These are phyloP conservation scores for Oscheius onirici DNA, from an alignment of 2,888 invertebrate species.

Conservation along the genomic window DNA sequence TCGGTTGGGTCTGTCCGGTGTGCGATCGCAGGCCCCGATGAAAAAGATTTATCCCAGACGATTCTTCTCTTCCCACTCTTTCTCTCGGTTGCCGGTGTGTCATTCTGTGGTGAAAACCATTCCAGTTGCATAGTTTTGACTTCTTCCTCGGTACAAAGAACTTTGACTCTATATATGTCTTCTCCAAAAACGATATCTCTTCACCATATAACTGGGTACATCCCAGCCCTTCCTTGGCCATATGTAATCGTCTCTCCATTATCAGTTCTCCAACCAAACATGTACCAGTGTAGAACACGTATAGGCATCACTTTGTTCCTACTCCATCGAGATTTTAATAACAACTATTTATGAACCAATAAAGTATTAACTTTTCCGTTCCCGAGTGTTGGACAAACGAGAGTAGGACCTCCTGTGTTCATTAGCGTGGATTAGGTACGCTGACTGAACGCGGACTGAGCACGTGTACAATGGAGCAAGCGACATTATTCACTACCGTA, in stretches of 20 bases:
- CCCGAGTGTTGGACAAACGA: background rate
- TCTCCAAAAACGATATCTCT: background rate
- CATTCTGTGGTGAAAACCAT: constrained; percentile 27
- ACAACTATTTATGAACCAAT: background rate
- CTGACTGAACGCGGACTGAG: constrained; percentile 27
- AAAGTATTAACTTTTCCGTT: too few species aligned
- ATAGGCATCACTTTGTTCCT: background rate
- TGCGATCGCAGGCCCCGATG: constrained; percentile 17
- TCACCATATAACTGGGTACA: background rate
- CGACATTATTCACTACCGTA: constrained; percentile 32
- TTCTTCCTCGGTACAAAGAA: constrained; percentile 12
- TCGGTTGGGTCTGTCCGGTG: constrained; percentile 23
- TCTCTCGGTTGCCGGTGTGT: constrained; percentile 6
- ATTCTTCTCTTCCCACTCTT: background rate
- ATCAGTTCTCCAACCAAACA: constrained; percentile 12
- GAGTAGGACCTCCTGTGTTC: constrained; percentile 24
- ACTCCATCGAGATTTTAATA: background rate
- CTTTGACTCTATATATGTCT: background rate
- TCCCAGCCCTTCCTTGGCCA: constrained; percentile 1
- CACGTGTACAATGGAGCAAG: constrained; percentile 29
- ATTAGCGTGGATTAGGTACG: constrained; percentile 27
- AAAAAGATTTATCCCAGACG: background rate
- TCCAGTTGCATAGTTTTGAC: constrained; percentile 8
- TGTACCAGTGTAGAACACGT: constrained; percentile 16
- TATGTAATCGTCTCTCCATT: constrained; percentile 1